Evolutionary conservation across 2,888 invertebrate species (phyloP), one percentile per base, ranked within the genome.

Genomic region (Bellardia bayeri): DNA sequence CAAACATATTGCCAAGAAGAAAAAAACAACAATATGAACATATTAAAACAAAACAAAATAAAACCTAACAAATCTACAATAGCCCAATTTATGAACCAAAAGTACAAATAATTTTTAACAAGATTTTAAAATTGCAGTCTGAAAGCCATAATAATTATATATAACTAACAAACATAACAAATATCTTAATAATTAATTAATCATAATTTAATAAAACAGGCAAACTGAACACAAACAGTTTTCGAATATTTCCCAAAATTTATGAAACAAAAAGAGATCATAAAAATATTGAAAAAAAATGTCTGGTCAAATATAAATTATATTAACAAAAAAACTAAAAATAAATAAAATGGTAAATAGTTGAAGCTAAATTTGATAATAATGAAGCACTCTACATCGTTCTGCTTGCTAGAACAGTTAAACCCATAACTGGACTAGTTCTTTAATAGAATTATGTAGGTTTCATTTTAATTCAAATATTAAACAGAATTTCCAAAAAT

Each of bases 31-130:
- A 85, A 71, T 89, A 81, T 45, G 45, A 45, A 45, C 37, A 37
- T 37, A 37, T 37, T 37, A 13, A 45, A 45, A 45, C 11, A 45
- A 68, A 89, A 91, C 7, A 91, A 89, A 68, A 75, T 54, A 83
- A 84, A 84, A 84, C 84, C 82, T 85, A 91, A 91, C 88, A 89
- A 90, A 91, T 90, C 89, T 89, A 92, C 91, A 93, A 93, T 93
- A 93, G 93, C 93, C 93, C 93, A 93, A 93, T 92, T 92, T 92
- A 91, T 92, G 91, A 93, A 93, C 93, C 93, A 93, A 93, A 92
- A 93, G 93, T 93, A 93, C 93, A 93, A 93, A 93, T 92, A 90
- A 89, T 89, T 89, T 89, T 89, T 88, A 89, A 88, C 91, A 91
- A 87, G 90, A 92, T 89, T 92, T 91, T 88, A 92, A 91, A 92